Conservation (phyloP, 2,888 invertebrate genomes). For the Xanthorhoe designata region DNA sequence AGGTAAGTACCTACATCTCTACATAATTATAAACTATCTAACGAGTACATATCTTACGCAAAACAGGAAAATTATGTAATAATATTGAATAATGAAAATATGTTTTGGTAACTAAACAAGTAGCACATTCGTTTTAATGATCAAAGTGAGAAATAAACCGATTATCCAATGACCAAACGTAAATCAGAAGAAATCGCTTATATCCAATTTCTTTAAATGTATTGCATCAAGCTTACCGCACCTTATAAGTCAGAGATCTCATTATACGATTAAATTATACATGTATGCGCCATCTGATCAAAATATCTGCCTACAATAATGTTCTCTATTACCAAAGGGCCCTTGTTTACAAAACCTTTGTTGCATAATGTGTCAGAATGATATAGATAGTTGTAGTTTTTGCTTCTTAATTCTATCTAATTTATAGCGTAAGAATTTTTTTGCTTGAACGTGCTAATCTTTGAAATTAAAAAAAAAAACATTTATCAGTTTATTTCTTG, state of each 20-base stretch:
- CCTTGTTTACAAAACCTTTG: constrained; percentile 3
- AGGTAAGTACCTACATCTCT: neutral
- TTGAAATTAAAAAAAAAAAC: no score
- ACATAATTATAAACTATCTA: neutral
- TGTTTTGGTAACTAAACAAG: neutral
- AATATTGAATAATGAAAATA: neutral
- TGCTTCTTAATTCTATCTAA: neutral
- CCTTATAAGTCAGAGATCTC: constrained; percentile 31
- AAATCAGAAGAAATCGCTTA: neutral
- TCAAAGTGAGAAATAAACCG: neutral
- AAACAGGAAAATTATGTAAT: neutral
- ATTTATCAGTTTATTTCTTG: no score
- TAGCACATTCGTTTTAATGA: neutral
- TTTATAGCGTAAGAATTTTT: no score
- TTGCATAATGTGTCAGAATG: neutral
- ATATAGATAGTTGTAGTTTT: neutral
- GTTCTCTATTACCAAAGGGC: constrained; percentile 30
- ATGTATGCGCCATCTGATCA: constrained; percentile 18
- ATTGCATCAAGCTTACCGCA: constrained; percentile 29
- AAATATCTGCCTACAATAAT: constrained; percentile 13
- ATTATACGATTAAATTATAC: constrained; percentile 37
- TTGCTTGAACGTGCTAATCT: no score
- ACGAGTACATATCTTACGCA: neutral
- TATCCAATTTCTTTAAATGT: constrained; percentile 2
- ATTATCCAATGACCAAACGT: neutral